Conservation (phyloP, 2,797 vertebrate species). For the Falco concolor region DNA sequence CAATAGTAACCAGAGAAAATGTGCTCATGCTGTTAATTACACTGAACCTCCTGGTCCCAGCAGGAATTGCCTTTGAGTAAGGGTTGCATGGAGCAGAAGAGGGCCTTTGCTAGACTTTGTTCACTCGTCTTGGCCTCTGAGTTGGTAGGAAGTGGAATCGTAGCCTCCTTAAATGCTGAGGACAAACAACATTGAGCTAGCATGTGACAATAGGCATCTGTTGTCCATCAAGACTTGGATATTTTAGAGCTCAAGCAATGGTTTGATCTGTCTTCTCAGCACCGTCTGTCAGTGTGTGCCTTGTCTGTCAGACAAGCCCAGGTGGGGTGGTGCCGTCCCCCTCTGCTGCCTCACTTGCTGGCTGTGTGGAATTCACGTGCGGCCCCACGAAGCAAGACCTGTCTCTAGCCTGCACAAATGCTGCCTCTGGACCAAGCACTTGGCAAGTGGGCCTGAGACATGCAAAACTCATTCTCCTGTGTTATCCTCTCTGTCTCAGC, state of each 20-base stretch:
- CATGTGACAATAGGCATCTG: background rate
- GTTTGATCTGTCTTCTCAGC: background rate
- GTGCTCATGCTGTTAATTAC: background rate
- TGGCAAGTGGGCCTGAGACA: background rate
- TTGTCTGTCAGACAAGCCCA: background rate
- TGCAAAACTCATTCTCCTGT: background rate
- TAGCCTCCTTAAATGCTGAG: background rate
- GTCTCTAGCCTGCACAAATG: background rate
- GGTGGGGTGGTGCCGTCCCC: background rate
- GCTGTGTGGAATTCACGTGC: rapidly evolving
- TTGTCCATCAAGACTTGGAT: background rate
- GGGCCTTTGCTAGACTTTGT: background rate
- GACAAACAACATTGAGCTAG: background rate
- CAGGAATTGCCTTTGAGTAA: background rate
- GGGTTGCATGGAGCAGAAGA: background rate
- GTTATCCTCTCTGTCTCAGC: background rate
- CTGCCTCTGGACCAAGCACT: background rate
- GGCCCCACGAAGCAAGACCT: background rate
- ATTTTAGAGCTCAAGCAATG: background rate
- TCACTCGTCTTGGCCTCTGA: background rate
- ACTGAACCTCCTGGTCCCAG: background rate
- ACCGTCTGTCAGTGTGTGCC: background rate
- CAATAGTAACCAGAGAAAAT: background rate
- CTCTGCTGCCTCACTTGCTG: background rate
- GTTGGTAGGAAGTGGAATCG: background rate